phyloP scores from a whole-genome alignment of 1,140 invertebrate genomes.

The Drosophila sp. region DNA sequence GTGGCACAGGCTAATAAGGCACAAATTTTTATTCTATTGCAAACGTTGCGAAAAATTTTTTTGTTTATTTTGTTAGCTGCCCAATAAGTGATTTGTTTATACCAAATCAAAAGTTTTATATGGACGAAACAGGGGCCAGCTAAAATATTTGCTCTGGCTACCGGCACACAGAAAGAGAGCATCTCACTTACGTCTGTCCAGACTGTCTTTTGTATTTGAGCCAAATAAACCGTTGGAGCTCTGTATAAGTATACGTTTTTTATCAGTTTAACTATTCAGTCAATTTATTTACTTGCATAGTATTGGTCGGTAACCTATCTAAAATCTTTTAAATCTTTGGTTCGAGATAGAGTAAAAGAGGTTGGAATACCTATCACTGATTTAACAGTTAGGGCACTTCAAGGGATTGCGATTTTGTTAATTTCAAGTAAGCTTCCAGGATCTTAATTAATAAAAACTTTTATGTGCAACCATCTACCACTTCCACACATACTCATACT shows the following conservation, averaged over 20 bases:
- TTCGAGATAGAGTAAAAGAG: slow-evolving; percentile 12
- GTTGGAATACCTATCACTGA: too few relatives aligned
- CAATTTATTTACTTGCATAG: too few relatives aligned
- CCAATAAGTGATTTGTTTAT: slow-evolving; percentile 45
- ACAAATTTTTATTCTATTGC: slow-evolving; percentile 15
- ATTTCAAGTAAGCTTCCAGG: too few relatives aligned
- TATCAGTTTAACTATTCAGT: too few relatives aligned
- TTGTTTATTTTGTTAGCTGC: slow-evolving; percentile 23
- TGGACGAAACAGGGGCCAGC: slow-evolving; percentile 26
- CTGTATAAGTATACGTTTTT: too few relatives aligned
- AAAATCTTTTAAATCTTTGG: too few relatives aligned
- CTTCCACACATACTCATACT: slow-evolving; percentile 40
- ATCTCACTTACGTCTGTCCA: not conserved
- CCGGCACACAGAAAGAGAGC: slow-evolving; percentile 26
- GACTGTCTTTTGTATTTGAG: too few relatives aligned
- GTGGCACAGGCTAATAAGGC: not conserved
- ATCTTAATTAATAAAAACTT: slow-evolving; percentile 29
- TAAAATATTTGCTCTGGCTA: slow-evolving; percentile 71
- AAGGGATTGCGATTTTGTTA: too few relatives aligned
- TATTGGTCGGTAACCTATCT: too few relatives aligned
- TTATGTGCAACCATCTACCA: slow-evolving; percentile 64
- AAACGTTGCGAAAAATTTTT: slow-evolving; percentile 29
- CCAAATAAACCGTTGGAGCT: too few relatives aligned
- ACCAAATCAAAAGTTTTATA: slow-evolving; percentile 1
- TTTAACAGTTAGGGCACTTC: too few relatives aligned